Base-by-base conservation (phyloP, 92 coral and sea anemone genomes). In the Heliopora coerulea region DNA sequence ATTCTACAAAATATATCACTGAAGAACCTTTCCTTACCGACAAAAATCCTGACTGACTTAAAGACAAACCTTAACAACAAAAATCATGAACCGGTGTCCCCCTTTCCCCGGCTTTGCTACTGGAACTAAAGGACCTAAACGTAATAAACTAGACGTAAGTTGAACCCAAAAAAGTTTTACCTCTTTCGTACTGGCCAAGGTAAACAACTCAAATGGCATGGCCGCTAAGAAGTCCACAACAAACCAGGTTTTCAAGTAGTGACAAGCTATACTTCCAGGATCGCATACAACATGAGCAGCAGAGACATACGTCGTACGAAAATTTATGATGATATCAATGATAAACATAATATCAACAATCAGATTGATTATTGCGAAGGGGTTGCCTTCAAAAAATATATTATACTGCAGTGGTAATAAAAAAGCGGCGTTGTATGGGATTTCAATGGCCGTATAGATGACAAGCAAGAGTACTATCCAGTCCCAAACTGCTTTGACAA, bases 401-500 rank as follows among this genome's bases (percentile, higher is more conserved):
- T 52, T 66, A 8, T 29, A 59, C 34, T 83, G 65, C 14, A 86
- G 62, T 2, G 78, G 84, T 44, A 87, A 75, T 25, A 89, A 30
- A 62, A 95, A 95, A 2, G 96, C 86, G 11, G 89, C 96, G 14
- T 96, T 82, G 85, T 83, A 95, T 1, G 99, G 99, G 23, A 95
- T 91, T 75, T 95, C 99, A 17, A 95, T 95, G 23, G 99, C 99
- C 3, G 99, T 95, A 72, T 87, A 95, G 23, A 95, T 83, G 33
- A 95, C 99, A 6, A 95, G 87, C 1, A 82, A 65, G 10, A 95
- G 88, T 11, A 95, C 82, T 7, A 95, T 35, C 99, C 99, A 95
- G 61, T 95, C 99, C 99, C 99, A 95, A 14, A 90, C 85, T n/a
- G 99, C 99, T 68, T 95, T 95, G 82, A 83, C 81, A 18, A 95